Evolutionary conservation across 92 coral and sea anemone genomes (phyloP).

Genomic region (Epizoanthus stellaris): DNA sequence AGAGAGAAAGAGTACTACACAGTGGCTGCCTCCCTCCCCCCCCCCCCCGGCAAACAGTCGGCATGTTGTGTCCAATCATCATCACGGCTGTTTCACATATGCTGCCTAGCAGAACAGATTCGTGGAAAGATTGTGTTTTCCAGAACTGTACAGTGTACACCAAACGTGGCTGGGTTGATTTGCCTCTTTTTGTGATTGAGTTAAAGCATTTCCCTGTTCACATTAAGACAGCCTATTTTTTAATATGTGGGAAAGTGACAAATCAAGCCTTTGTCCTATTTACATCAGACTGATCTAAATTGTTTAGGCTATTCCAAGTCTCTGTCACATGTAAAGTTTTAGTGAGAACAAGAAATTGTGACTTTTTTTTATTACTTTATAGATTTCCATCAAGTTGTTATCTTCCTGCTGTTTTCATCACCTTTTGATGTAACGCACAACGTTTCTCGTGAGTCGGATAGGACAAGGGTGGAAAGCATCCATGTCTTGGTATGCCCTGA

Average conservation of each 20-base stretch:
- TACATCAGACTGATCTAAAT: neutral
- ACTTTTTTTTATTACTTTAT: no score
- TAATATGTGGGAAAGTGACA: neutral
- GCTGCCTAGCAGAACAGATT: neutral
- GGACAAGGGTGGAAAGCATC: no score
- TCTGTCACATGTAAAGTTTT: no score
- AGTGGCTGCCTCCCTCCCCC: neutral
- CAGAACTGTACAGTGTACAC: neutral
- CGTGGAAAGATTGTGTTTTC: neutral
- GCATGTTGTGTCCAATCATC: neutral
- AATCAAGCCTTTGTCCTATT: neutral
- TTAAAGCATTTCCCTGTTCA: neutral
- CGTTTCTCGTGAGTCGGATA: no score
- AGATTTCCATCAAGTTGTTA: no score
- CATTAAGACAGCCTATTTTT: neutral
- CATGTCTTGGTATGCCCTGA: no score
- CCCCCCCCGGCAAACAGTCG: neutral
- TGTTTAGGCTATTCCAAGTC: no score
- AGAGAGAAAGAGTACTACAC: neutral
- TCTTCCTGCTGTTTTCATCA: no score
- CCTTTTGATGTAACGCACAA: no score
- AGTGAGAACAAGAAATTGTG: no score
- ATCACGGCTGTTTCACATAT: neutral
- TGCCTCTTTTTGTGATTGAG: neutral
- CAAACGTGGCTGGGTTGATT: neutral